Evolutionary conservation across 2,113 vertebrate genomes (phyloP), one percentile per base, ranked within the genome.

Genomic region (Columbina picui): DNA sequence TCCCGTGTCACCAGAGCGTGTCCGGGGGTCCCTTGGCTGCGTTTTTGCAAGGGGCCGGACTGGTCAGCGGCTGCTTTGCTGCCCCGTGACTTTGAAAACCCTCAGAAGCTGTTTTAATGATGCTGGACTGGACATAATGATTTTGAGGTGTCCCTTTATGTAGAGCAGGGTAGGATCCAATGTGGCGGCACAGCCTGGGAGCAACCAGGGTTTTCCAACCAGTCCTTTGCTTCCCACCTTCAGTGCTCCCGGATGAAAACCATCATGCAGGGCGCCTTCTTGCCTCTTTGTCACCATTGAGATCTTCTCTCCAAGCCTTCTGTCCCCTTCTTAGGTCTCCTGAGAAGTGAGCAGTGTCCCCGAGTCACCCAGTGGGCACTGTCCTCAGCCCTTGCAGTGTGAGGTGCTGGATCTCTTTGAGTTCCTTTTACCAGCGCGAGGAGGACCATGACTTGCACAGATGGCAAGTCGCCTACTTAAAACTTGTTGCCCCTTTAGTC

Each of bases 1-100:
- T 41, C 34, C 39, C 7, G 6, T 43, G 29, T 10, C 20, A 7
- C 32, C 1, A 0, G 47, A 34, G 30, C 1, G 0, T 56, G 71
- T 29, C 61, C 0, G 9, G 21, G 57, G 16, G 10, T 50, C 34
- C 60, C 57, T 22, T 36, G 85, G 67, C 70, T 71, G 38, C 6
- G 6, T 59, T 89, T 64, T 1, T 4, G 29, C 12, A 13, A 70
- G 49, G 41, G 57, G 14, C 55, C 43, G 65, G 36, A 55, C 26
- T 5, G 0, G 7, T 25, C 83, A 36, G 91, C n/a, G 4, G 29
- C 90, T 87, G 52, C 57, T 90, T 82, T 27, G 39, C 53, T 64
- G 79, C 34, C 52, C 61, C 0, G 0, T 73, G 70, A 49, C 49
- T 80, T 80, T 3, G 29, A 50, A 80, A 41, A 80, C 14, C 16